Conservation (phyloP, 1,140 invertebrate species). For the Coenobita brevimanus region DNA sequence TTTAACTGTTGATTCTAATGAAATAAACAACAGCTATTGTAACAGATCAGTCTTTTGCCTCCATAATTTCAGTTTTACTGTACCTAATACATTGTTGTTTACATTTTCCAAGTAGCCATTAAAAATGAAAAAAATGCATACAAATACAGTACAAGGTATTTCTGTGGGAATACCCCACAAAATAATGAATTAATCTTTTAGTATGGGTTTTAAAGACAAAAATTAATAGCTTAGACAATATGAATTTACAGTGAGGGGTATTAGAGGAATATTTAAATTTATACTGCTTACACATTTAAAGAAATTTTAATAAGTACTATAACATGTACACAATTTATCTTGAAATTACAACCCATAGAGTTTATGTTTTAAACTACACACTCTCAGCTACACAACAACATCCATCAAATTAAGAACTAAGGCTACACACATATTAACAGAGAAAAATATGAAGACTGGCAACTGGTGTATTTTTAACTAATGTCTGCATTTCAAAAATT, state of each 20-base stretch:
- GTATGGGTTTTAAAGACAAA: slow-evolving; percentile 21
- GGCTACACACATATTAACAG: slow-evolving; percentile 16
- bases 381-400: slow-evolving; percentile 61
- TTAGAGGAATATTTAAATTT: neutral
- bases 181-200: neutral
- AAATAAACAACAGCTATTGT: too few relatives aligned
- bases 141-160: neutral
- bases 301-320: neutral
- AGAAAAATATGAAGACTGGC: slow-evolving; percentile 23
- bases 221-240: neutral
- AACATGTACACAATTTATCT: slow-evolving; percentile 38
- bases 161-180: slow-evolving; percentile 1
- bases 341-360: slow-evolving; percentile 60
- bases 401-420: slow-evolving; percentile 29
- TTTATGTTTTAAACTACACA: slow-evolving; percentile 61
- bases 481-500: neutral
- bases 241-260: too few relatives aligned
- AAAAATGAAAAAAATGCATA: neutral
- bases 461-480: slow-evolving; percentile 16
- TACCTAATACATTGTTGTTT: neutral
- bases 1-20: too few relatives aligned
- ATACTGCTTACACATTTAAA: slow-evolving; percentile 18
- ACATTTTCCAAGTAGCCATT: neutral
- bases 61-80: too few relatives aligned
- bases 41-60: too few relatives aligned